Evolutionary conservation across 2,797 vertebrate genomes (phyloP), one percentile per base, ranked within the genome.

Genomic region (Pelodytes ibericus): DNA sequence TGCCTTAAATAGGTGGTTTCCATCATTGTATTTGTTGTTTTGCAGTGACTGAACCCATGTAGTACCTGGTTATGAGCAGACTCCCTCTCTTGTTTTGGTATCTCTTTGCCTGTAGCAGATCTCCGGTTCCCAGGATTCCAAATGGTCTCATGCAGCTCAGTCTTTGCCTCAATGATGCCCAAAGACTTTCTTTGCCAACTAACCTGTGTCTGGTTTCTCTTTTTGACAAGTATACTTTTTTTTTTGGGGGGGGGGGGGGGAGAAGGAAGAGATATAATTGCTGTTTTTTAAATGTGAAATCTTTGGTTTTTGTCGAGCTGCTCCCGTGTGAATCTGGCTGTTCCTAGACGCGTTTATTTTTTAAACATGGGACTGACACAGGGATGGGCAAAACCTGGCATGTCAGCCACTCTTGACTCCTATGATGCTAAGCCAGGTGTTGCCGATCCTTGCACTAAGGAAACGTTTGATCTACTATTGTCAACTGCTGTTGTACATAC

Each of bases 401-500:
- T 15, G 11, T 16, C 41, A 15, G 41, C 41, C 11, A 15, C 41
- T 44, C 3, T 6, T 11, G 4, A 15, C 41, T 44, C 41, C 88
- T 88, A 91, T 88, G 86, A 90, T 1, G 20, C 60, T 30, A 49
- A 11, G 41, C 11, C 41, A 44, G 41, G 16, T 8, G 41, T 3
- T 44, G 41, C 41, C 11, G 11, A 5, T 44, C 41, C 41, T 44
- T 44, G 41, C 41, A 5, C 41, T 44, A 15, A 44, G 16, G 41
- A 15, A 44, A 44, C 15, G 4, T 44, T 53, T 89, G 86, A 92
- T 91, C 92, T 93, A 92, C 92, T 93, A 91, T 94, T 94, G 89
- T 89, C n/a, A n/a, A 91, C 92, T 93, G 93, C 92, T 93, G 92
- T 94, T 94, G 89, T 89, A 91, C 90, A 91, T 90, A 91, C 87